Conservation (phyloP, 2,888 invertebrate species). For the Deilephila elpenor region DNA sequence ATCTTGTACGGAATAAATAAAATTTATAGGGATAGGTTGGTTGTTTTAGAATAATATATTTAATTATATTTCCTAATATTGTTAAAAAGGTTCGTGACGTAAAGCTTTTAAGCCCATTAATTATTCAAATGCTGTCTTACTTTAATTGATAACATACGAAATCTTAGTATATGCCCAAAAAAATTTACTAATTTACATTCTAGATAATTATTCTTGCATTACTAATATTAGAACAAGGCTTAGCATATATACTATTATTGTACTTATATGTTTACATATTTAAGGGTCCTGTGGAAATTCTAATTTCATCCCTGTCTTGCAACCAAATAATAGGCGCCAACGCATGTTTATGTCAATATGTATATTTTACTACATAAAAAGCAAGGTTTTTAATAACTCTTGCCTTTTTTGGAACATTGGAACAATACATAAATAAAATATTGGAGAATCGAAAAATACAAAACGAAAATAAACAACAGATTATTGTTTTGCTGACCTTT, state of each 20-base stretch:
- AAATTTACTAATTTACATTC: too few species aligned
- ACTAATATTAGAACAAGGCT: background rate
- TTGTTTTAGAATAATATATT: too few species aligned
- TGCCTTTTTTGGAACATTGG: too few species aligned
- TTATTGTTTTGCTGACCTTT: background rate
- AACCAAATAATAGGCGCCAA: background rate
- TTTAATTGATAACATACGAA: too few species aligned
- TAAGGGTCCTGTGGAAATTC: background rate
- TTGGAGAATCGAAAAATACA: background rate
- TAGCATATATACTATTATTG: background rate
- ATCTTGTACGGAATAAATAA: too few species aligned
- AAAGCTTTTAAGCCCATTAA: too few species aligned
- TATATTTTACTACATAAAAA: background rate
- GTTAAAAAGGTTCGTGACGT: too few species aligned
- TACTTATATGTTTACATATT: background rate
- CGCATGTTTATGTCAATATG: background rate
- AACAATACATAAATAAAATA: background rate
- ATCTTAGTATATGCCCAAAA: too few species aligned
- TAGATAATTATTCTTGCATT: too few species aligned
- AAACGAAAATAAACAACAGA: background rate
- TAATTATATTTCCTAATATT: too few species aligned
- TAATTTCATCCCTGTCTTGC: background rate
- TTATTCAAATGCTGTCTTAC: too few species aligned
- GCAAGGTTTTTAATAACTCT: background rate
- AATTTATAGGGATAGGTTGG: too few species aligned